Percentiles rank a stretch among this genome's conserved stretches.
Conservation (phyloP, 2,797 vertebrate species). For the Odontamblyopus lacepedii region DNA sequence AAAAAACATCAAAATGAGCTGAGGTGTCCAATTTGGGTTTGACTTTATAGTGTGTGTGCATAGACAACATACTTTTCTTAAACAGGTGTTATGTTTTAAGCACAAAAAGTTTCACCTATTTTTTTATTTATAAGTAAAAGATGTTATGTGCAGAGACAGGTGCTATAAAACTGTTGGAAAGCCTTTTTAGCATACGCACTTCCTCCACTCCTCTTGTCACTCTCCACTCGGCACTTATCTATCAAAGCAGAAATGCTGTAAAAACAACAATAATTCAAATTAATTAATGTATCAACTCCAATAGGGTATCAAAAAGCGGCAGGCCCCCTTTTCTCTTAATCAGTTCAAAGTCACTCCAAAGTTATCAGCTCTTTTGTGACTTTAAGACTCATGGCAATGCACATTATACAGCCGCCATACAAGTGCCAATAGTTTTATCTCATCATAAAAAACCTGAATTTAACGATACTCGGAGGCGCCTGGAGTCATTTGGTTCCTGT, state of each 20-base stretch:
- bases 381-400: constrained; percentile 68
- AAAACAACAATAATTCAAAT: constrained; percentile 73
- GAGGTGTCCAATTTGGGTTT: constrained; percentile 29
- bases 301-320: constrained; percentile 65
- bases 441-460: constrained; percentile 69
- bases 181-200: constrained; percentile 18
- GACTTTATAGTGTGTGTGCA: neutral
- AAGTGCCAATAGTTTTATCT: constrained; percentile 66
- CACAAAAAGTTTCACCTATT: neutral
- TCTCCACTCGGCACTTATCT: constrained; percentile 52
- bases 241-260: constrained; percentile 55
- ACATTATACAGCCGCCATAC: constrained; percentile 65
- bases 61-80: neutral
- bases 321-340: constrained; percentile 70
- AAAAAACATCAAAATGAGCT: constrained; percentile 30
- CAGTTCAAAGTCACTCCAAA: constrained; percentile 78
- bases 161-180: constrained; percentile 42
- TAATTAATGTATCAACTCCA: constrained; percentile 70
- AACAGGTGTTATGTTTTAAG: neutral
- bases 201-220: constrained; percentile 27
- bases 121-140: neutral
- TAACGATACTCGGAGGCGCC: constrained; percentile 69
- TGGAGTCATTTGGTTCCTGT: constrained; percentile 68
- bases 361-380: constrained; percentile 71
- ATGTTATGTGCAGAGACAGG: constrained; percentile 19